Evolutionary conservation across 2,113 vertebrate genomes (phyloP).

Genomic region (Macquaria australasica): DNA sequence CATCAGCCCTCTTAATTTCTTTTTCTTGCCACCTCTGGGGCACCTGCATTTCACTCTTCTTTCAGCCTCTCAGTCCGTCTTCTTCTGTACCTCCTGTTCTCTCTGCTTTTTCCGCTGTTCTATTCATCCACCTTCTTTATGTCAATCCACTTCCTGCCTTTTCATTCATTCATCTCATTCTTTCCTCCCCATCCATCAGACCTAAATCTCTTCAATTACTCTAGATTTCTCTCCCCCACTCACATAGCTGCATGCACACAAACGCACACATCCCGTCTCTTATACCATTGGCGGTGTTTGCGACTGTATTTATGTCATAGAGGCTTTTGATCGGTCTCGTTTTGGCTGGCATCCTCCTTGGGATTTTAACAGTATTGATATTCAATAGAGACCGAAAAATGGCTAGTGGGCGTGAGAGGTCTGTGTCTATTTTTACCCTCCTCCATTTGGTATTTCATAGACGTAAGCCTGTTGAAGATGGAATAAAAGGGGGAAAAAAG

Average conservation of each 20-base stretch:
- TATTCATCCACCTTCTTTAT: constrained; percentile 48
- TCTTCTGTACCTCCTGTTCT: constrained; percentile 44
- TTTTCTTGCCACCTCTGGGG: constrained; percentile 10
- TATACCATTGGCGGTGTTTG: constrained; percentile 40
- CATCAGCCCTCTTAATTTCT: neutral
- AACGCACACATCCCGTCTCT: constrained; percentile 33
- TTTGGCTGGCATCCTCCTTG: constrained; percentile 59
- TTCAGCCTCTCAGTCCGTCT: constrained; percentile 25
- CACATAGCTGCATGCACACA: constrained; percentile 38
- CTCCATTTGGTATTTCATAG: constrained; percentile 60
- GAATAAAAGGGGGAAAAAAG: constrained; percentile 1
- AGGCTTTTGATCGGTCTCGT: constrained; percentile 68
- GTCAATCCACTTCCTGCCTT: constrained; percentile 63
- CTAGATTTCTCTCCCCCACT: constrained; percentile 58
- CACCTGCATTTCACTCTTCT: constrained; percentile 33
- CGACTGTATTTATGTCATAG: constrained; percentile 67
- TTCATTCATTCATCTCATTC: constrained; percentile 63
- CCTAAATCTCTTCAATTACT: constrained; percentile 73
- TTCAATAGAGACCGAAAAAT: constrained; percentile 72
- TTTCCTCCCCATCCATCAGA: constrained; percentile 61
- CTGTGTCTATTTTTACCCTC: constrained; percentile 70
- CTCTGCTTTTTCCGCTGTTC: constrained; percentile 28
- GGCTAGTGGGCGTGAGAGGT: constrained; percentile 64
- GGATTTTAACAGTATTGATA: constrained; percentile 73
- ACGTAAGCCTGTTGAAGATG: constrained; percentile 54